These are phyloP conservation scores for Agapetus fuscipes DNA, from an alignment of 2,888 invertebrate genomes.

Conservation along the genomic window DNA sequence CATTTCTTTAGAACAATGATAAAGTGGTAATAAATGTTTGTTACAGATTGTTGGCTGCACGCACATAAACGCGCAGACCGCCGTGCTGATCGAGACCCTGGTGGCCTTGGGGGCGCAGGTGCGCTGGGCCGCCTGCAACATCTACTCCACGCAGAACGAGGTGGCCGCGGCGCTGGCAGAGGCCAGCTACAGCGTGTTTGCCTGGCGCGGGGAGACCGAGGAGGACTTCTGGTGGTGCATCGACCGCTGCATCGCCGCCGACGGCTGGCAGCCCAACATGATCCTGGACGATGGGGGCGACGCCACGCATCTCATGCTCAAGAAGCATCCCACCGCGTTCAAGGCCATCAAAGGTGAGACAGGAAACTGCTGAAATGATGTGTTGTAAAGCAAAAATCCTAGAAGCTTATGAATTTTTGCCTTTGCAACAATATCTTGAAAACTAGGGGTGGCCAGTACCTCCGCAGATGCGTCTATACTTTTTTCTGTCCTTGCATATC, in stretches of 20 bases:
- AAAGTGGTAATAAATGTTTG: too few species aligned
- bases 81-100: constrained; percentile 86
- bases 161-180: constrained; percentile 93
- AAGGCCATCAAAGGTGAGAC: constrained; percentile 74
- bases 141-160: constrained; percentile 98
- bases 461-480: too few species aligned
- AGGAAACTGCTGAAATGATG: too few species aligned
- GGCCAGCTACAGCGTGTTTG: constrained; percentile 79
- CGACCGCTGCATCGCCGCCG: constrained; percentile 85
- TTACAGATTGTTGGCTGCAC: constrained; percentile 85
- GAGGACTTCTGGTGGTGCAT: constrained; percentile 99
- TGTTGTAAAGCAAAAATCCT: too few species aligned
- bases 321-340: constrained; percentile 89
- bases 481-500: too few species aligned
- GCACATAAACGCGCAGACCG: constrained; percentile 97
- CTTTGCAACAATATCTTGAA: too few species aligned
- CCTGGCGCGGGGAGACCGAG: constrained; percentile 95
- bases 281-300: constrained; percentile 96
- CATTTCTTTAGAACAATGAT: too few species aligned
- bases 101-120: constrained; percentile 83
- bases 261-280: constrained; percentile 96
- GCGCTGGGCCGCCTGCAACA: constrained; percentile 96
- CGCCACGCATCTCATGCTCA: constrained; percentile 91
- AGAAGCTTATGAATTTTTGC: too few species aligned
- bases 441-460: too few species aligned